Percentiles rank a stretch among this genome's conserved stretches.
These are phyloP conservation scores for Platerodrilus igneus DNA, from an alignment of 2,888 invertebrate genomes.

Conservation along the genomic window DNA sequence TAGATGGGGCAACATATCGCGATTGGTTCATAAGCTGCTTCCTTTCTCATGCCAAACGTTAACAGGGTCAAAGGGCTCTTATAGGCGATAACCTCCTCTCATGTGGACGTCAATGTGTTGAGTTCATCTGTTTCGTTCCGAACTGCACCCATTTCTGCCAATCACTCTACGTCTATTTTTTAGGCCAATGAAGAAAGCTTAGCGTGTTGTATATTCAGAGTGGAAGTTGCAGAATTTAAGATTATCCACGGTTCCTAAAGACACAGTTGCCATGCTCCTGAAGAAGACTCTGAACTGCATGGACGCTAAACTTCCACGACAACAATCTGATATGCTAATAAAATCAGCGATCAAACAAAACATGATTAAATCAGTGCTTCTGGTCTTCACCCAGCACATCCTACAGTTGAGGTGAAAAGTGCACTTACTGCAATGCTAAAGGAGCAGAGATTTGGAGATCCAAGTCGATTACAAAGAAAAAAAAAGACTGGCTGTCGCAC, in stretches of 20 bases:
- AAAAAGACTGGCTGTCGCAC: too few species aligned
- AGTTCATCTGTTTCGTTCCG: conserved; percentile 10
- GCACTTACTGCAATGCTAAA: conserved; percentile 8
- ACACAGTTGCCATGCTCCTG: conserved; percentile 5
- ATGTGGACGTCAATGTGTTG: conserved; percentile 12
- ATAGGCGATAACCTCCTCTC: conserved; percentile 16
- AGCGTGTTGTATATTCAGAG: conserved; percentile 8
- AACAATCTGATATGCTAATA: not conserved
- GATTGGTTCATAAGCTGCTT: conserved; percentile 16
- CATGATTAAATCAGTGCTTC: conserved; percentile 9
- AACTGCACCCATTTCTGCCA: conserved; percentile 12
- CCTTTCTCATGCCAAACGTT: conserved; percentile 15
- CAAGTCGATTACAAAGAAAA: too few species aligned
- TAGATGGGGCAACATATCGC: conserved; percentile 13
- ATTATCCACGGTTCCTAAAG: conserved; percentile 9
- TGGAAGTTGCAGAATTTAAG: too few species aligned
- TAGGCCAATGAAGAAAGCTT: conserved; percentile 11
- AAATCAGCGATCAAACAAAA: conserved; percentile 11
- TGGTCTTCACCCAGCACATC: conserved; percentile 9
- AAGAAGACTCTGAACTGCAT: conserved; percentile 10
- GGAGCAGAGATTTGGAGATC: too few species aligned
- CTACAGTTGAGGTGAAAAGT: conserved; percentile 5
- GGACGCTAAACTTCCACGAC: conserved; percentile 2
- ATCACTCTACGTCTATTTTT: conserved; percentile 12
- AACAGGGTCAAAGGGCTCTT: conserved; percentile 13